A percentile compares a stretch with the other conserved stretches of the same genome.
Evolutionary conservation across 2,888 invertebrate species (phyloP).

Genomic region (Plusia festucae): DNA sequence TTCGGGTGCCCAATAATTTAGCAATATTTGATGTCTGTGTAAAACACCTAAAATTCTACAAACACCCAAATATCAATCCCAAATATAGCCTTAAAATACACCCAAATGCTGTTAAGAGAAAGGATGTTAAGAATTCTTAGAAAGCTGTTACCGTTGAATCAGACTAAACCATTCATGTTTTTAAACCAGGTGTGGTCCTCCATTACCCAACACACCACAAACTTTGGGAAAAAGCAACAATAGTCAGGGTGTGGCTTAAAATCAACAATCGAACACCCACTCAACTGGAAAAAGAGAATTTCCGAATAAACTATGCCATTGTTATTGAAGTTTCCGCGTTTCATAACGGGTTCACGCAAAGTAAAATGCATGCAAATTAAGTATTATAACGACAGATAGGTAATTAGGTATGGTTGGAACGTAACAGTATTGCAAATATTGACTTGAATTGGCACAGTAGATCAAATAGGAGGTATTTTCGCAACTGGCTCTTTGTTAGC

Average conservation of each 20-base stretch:
- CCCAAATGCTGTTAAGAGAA: conserved; percentile 13
- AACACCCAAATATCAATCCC: neutral
- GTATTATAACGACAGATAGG: conserved; percentile 33
- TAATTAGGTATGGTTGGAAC: conserved; percentile 37
- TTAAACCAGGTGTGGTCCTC: conserved; percentile 42
- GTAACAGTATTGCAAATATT: conserved; percentile 49
- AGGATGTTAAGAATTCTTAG: conserved; percentile 34
- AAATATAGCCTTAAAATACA: conserved; percentile 23
- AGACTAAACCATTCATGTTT: conserved; percentile 10
- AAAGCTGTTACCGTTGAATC: conserved; percentile 30
- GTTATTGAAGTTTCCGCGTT: conserved; percentile 53
- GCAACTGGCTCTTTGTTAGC: conserved; percentile 34
- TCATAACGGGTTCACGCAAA: conserved; percentile 39
- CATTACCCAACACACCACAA: conserved; percentile 39
- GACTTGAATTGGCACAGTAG: conserved; percentile 42
- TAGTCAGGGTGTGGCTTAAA: conserved; percentile 69
- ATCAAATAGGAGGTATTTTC: conserved; percentile 37
- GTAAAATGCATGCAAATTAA: conserved; percentile 47
- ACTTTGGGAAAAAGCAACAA: conserved; percentile 71
- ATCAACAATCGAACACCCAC: conserved; percentile 71
- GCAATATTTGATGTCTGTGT: neutral
- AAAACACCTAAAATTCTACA: conserved; percentile 8
- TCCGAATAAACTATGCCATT: conserved; percentile 69
- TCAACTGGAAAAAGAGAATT: conserved; percentile 76
- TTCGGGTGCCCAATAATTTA: neutral